phyloP scores from a whole-genome alignment of 2,113 vertebrate genomes.

The Pygoscelis adeliae region DNA sequence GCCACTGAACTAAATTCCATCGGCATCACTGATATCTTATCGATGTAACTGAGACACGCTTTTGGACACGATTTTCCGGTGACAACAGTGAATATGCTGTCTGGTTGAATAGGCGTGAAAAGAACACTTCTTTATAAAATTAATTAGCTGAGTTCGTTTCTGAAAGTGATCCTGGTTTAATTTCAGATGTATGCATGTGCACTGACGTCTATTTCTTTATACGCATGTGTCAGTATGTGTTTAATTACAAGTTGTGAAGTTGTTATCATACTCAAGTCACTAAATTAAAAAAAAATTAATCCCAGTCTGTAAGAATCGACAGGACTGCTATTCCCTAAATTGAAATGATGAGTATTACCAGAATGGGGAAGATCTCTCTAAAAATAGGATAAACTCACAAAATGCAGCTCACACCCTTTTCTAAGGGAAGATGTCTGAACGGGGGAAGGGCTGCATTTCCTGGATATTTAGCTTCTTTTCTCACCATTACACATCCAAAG shows the following conservation, averaged over 20 bases:
- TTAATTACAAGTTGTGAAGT: slow-evolving; percentile 65
- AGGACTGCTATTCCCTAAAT: not conserved
- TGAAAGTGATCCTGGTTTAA: slow-evolving; percentile 2
- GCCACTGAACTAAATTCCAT: not conserved
- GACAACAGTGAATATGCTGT: not conserved
- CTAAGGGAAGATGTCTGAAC: not conserved
- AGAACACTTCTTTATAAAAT: not conserved
- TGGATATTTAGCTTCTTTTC: not conserved
- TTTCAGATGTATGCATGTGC: not conserved
- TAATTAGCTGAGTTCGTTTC: not conserved
- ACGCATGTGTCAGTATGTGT: not conserved
- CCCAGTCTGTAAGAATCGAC: not conserved
- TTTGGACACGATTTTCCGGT: not conserved
- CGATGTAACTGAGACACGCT: rapidly evolving
- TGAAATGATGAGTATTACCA: not conserved
- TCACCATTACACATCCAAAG: not conserved
- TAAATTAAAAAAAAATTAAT: slow-evolving; percentile 40
- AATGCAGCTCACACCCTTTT: not conserved
- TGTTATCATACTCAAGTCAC: slow-evolving; percentile 44
- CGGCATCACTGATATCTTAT: rapidly evolving
- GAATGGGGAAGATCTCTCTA: not conserved
- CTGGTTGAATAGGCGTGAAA: not conserved
- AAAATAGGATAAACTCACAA: not conserved
- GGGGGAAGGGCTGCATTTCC: not conserved
- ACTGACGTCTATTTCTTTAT: not conserved